Evolutionary conservation across 2,888 invertebrate species (phyloP), one percentile per base, ranked within the genome.

Genomic region (Ichneumoninae sp.): DNA sequence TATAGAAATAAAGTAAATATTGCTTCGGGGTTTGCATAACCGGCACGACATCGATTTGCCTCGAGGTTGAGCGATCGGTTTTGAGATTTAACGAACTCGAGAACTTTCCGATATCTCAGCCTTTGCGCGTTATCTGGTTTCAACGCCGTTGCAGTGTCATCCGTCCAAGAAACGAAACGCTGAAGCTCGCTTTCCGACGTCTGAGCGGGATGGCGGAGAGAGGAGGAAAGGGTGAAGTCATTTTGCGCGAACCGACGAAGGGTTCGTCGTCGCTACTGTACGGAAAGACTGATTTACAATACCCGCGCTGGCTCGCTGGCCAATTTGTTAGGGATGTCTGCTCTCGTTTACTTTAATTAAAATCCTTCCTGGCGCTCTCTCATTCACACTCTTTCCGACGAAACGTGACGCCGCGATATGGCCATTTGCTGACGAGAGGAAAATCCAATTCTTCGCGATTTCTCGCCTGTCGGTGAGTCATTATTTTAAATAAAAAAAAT

Each of bases 271-370:
- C 79, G 79, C 74, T 83, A 60, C 79, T 70, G 69, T 63, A 79
- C 85, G 71, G 54, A 76, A 47, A 81, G 85, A 82, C 85, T 87
- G 86, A 87, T 87, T 86, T 86, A 87, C 86, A 87, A 87, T 87
- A 86, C 78, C 83, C 83, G 83, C 83, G 70, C 73, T 73, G 83
- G 76, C 81, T 83, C 86, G 66, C 60, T 73, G 81, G 85, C 86
- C 84, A 86, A 87, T 87, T 87, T 87, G 87, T 87, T 84, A 87
- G 76, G 83, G 81, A 82, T 74, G 85, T 85, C 85, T 83, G 81
- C 85, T 65, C 81, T 77, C 86, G 83, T 86, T 86, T 85, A 83
- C 85, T 86, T 85, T 83, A 88, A 87, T 87, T 87, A 86, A 86
- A 88, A 88, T 86, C 86, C 87, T 85, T 86, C 68, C 76, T 78